These are phyloP conservation scores for Teinopalpus imperialis DNA, from an alignment of 2,888 invertebrate species.

Conservation along the genomic window DNA sequence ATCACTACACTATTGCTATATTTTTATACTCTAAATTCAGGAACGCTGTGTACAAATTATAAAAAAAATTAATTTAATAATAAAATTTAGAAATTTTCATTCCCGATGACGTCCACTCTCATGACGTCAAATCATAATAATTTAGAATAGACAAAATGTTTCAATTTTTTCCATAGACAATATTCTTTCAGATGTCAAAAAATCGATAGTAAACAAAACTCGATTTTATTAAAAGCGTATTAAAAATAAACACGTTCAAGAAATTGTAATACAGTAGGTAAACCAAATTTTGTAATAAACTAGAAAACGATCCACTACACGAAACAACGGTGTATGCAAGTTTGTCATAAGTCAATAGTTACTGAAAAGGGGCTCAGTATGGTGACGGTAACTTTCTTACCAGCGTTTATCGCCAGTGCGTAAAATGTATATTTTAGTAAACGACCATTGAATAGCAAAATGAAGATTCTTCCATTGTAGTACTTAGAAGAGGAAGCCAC, in stretches of 20 bases:
- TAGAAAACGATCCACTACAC: no score
- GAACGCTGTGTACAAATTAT: conserved; percentile 42
- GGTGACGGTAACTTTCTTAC: no score
- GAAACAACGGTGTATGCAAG: no score
- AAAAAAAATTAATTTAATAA: conserved; percentile 58
- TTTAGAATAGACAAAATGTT: conserved; percentile 61
- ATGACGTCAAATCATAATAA: conserved; percentile 74
- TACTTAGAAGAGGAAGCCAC: conserved; percentile 68
- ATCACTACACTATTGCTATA: conserved; percentile 43
- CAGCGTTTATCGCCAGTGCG: no score
- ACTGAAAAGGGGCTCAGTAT: no score
- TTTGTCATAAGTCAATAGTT: no score
- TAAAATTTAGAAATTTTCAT: conserved; percentile 62
- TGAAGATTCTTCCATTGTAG: conserved; percentile 80
- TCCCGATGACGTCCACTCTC: conserved; percentile 76
- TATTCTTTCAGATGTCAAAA: neutral
- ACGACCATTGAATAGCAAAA: conserved; percentile 80
- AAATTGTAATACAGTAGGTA: no score
- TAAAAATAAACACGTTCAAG: no score
- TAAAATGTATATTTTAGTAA: no score
- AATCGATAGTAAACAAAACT: neutral
- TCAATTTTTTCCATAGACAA: conserved; percentile 20
- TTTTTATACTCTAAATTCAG: conserved; percentile 37
- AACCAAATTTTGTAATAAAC: no score
- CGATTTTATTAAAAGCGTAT: conserved; percentile 4